Evolutionary conservation across 2,113 vertebrate genomes (phyloP).

Genomic region (Melanocharis versteri): DNA sequence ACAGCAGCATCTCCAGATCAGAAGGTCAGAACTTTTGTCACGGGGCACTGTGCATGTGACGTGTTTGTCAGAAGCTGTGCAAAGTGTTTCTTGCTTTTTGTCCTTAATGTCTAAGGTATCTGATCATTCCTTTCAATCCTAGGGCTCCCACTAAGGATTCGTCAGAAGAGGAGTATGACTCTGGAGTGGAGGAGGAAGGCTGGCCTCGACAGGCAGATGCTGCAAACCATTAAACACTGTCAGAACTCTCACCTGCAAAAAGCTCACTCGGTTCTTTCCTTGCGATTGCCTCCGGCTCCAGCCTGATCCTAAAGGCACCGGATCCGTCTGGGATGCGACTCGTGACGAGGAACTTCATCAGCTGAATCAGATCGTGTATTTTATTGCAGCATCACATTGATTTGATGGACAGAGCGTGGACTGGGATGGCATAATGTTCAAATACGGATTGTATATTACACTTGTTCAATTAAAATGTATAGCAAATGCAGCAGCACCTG

Average conservation of each 20-base stretch:
- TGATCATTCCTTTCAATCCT: slow-evolving; percentile 60
- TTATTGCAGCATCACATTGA: slow-evolving; percentile 65
- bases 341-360: slow-evolving; percentile 48
- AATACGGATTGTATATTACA: slow-evolving; percentile 73
- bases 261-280: slow-evolving; percentile 54
- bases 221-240: slow-evolving; percentile 86
- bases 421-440: slow-evolving; percentile 64
- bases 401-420: slow-evolving; percentile 69
- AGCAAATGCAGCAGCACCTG: slow-evolving; percentile 49
- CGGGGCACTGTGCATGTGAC: background rate
- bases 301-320: slow-evolving; percentile 54
- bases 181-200: slow-evolving; percentile 92
- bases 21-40: background rate
- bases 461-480: slow-evolving; percentile 67
- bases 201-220: slow-evolving; percentile 95
- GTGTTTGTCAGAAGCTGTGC: background rate
- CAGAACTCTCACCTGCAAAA: slow-evolving; percentile 15
- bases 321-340: slow-evolving; percentile 33
- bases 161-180: slow-evolving; percentile 91
- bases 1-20: background rate
- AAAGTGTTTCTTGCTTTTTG: background rate
- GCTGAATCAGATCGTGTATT: slow-evolving; percentile 69
- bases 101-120: background rate
- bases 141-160: slow-evolving; percentile 89
- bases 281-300: slow-evolving; percentile 50